Evolutionary conservation across 2,113 vertebrate species (phyloP), one percentile per base, ranked within the genome.

Genomic region (Fregetta grallaria): DNA sequence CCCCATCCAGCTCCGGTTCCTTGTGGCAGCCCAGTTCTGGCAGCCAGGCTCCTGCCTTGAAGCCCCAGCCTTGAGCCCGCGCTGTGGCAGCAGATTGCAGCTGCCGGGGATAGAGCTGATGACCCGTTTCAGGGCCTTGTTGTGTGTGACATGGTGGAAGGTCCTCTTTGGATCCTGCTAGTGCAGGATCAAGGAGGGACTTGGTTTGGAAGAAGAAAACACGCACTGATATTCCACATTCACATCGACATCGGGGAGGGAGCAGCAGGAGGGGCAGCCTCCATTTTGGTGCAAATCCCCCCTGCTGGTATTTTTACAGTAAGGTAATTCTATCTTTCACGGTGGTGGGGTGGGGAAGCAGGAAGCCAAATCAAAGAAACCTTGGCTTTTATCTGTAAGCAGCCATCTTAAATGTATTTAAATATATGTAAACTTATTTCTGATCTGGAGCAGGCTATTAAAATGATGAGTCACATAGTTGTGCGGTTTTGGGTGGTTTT

Each of bases 51-150:
- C 25, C 36, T 79, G 68, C n/a, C 36, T 38, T 26, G 67, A 40
- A 10, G 71, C 27, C 13, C 9, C 59, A 61, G 40, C 53, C 6
- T 6, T 40, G 79, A 8, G 9, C 10, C 38, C 1, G 1, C 7
- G 0, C 5, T 0, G 1, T 10, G 6, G 63, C 49, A 42, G 11
- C 8, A 1, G 77, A 21, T 23, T 5, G 14, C 21, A 22, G 61
- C 44, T 85, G 36, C 52, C 80, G 56, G 29, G 32, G 21, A 22
- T 21, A 26, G 30, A 84, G 16, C 52, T n/a, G 12, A 0, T 40
- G 26, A 36, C 47, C 18, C 3, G 1, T 52, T 38, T 56, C 38
- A 47, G 32, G 45, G 15, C 8, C 22, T 45, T 53, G 21, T 4
- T 49, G 6, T 25, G 15, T n/a, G 52, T 62, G 42, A 15, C 2